A percentile compares a stretch with the other conserved stretches of the same genome.
Conservation (phyloP, 2,797 vertebrate species). For the Aulostomus chinensis region DNA sequence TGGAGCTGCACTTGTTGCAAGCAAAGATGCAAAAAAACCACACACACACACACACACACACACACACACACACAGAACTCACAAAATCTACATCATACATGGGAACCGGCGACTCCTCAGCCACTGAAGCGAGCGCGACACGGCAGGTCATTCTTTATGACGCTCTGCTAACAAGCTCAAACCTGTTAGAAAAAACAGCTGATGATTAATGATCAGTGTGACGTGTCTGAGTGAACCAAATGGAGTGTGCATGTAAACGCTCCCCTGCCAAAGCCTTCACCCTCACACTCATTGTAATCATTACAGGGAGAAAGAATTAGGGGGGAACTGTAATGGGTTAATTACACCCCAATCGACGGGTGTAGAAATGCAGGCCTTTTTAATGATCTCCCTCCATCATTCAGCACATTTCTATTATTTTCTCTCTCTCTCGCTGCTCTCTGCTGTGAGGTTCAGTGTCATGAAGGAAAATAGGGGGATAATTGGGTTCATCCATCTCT, state of each 20-base stretch:
- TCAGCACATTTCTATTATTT: conserved; percentile 79
- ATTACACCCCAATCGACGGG: conserved; percentile 68
- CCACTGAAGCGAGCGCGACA: too few relatives aligned
- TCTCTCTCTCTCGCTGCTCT: conserved; percentile 54
- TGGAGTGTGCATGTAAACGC: conserved; percentile 74
- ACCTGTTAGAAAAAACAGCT: conserved; percentile 59
- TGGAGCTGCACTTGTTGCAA: too few relatives aligned
- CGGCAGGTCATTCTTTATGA: too few relatives aligned
- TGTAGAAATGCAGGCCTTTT: conserved; percentile 71
- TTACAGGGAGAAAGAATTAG: conserved; percentile 60
- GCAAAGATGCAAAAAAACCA: too few relatives aligned
- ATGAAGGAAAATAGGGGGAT: conserved; percentile 69
- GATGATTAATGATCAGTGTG: conserved; percentile 75
- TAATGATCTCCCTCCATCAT: conserved; percentile 80
- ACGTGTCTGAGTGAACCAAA: conserved; percentile 77
- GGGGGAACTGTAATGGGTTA: conserved; percentile 73
- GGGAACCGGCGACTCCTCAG: too few relatives aligned
- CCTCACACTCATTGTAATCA: conserved; percentile 79
- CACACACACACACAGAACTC: too few relatives aligned
- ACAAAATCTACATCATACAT: too few relatives aligned
- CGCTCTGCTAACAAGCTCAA: conserved; percentile 58
- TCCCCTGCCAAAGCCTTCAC: conserved; percentile 68
- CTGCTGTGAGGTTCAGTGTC: conserved; percentile 50
- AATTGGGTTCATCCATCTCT: conserved; percentile 82
- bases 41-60: too few relatives aligned